Conservation (phyloP, 2,113 vertebrate genomes). For the Neogobius melanostomus region DNA sequence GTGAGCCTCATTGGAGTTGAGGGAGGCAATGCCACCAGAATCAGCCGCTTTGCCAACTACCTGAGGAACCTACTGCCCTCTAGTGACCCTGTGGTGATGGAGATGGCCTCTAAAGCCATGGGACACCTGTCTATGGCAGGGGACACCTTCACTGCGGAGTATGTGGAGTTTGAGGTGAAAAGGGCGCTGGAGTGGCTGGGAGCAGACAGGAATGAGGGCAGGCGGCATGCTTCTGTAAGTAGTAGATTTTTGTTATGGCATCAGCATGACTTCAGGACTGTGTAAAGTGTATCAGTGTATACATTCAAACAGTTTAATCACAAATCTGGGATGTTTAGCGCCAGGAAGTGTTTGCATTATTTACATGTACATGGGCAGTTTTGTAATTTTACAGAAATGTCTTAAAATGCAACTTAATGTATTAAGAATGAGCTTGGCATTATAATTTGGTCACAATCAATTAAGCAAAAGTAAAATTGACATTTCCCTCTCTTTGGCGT, state of each 20-base stretch:
- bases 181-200: conserved; percentile 97
- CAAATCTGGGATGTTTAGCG: no score
- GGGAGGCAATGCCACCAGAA: conserved; percentile 94
- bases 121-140: conserved; percentile 96
- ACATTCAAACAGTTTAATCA: no score
- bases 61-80: conserved; percentile 95
- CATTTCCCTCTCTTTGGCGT: no score
- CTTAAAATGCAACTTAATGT: no score
- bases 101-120: conserved; percentile 98
- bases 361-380: no score
- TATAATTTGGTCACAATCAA: no score
- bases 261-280: conserved; percentile 12
- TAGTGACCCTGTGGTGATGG: conserved; percentile 95
- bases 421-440: no score
- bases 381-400: no score
- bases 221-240: conserved; percentile 94
- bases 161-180: conserved; percentile 99
- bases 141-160: conserved; percentile 97
- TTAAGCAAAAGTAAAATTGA: no score
- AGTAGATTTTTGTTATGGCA: conserved; percentile 44
- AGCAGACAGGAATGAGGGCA: conserved; percentile 93
- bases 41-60: conserved; percentile 97
- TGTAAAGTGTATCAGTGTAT: conserved; percentile 11
- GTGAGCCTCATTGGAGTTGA: conserved; percentile 97
- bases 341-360: no score